phyloP scores from a whole-genome alignment of 2,797 vertebrate genomes.

The Jordanella pulchra region DNA sequence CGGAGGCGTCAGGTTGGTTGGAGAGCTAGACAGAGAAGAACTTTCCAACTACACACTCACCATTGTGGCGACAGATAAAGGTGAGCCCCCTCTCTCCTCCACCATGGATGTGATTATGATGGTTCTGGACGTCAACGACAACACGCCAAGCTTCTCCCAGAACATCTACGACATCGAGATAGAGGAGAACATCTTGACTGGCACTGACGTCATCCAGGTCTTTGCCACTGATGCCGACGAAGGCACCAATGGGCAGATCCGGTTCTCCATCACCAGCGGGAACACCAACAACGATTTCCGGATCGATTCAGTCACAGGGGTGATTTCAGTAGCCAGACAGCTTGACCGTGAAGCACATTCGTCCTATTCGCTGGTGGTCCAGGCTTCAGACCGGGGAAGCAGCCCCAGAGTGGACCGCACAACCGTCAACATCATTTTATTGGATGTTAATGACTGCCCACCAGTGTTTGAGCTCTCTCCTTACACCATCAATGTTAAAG shows the following conservation, averaged over 20 bases:
- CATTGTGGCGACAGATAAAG: slow-evolving; percentile 93
- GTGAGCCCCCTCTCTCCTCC: slow-evolving; percentile 87
- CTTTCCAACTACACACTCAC: slow-evolving; percentile 90
- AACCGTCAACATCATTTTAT: slow-evolving; percentile 84
- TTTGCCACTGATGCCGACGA: slow-evolving; percentile 88
- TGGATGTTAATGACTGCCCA: slow-evolving; percentile 91
- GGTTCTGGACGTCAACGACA: slow-evolving; percentile 94
- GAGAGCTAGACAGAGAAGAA: slow-evolving; percentile 92
- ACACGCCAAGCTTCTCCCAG: slow-evolving; percentile 89
- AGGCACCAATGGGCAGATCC: slow-evolving; percentile 92
- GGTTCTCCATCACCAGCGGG: slow-evolving; percentile 85
- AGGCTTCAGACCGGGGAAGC: slow-evolving; percentile 90
- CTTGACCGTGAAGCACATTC: slow-evolving; percentile 87
- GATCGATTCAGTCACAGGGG: slow-evolving; percentile 91
- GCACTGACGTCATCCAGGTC: slow-evolving; percentile 90
- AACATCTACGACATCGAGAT: slow-evolving; percentile 89
- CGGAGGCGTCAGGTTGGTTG: slow-evolving; percentile 86
- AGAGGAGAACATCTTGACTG: slow-evolving; percentile 87
- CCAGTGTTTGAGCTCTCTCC: slow-evolving; percentile 92
- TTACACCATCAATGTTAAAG: slow-evolving; percentile 87
- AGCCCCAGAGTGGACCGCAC: slow-evolving; percentile 85
- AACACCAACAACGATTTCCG: slow-evolving; percentile 85
- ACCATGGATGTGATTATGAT: slow-evolving; percentile 87
- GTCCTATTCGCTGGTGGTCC: slow-evolving; percentile 85
- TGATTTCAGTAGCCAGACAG: slow-evolving; percentile 89